Percentiles rank a stretch among this genome's conserved stretches.
phyloP scores from a whole-genome alignment of 2,888 invertebrate species.

The Oxycera nigricornis region DNA sequence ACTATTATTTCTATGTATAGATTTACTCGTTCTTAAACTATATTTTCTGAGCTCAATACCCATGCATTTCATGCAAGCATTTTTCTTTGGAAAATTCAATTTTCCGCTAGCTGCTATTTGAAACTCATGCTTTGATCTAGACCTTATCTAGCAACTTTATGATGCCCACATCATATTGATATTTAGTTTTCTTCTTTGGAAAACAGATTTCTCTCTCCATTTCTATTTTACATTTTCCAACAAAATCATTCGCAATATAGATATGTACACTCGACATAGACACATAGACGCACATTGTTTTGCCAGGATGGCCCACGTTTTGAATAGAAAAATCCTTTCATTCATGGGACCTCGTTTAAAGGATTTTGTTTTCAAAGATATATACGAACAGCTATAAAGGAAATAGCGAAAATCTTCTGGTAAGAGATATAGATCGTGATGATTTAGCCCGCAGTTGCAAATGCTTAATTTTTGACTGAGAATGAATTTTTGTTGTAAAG shows the following conservation, averaged over 20 bases:
- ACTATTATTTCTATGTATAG: no score
- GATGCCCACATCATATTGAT: constrained; percentile 12
- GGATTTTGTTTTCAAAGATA: background rate
- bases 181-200: background rate
- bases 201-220: background rate
- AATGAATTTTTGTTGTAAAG: no score
- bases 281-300: background rate
- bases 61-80: no score
- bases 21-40: no score
- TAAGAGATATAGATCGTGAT: no score
- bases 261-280: background rate
- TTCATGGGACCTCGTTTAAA: background rate
- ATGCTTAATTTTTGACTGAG: no score
- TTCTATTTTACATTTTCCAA: background rate
- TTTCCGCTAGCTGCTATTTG: constrained; percentile 14
- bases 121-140: background rate
- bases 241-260: background rate
- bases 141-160: constrained; percentile 17
- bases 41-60: no score
- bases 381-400: constrained; percentile 3
- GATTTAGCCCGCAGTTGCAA: no score
- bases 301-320: constrained; percentile 8
- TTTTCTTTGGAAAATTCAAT: constrained; percentile 8
- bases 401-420: background rate
- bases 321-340: constrained; percentile 10